Base-by-base conservation (phyloP, 2,888 invertebrate genomes). In the Drosophila helvetica region DNA sequence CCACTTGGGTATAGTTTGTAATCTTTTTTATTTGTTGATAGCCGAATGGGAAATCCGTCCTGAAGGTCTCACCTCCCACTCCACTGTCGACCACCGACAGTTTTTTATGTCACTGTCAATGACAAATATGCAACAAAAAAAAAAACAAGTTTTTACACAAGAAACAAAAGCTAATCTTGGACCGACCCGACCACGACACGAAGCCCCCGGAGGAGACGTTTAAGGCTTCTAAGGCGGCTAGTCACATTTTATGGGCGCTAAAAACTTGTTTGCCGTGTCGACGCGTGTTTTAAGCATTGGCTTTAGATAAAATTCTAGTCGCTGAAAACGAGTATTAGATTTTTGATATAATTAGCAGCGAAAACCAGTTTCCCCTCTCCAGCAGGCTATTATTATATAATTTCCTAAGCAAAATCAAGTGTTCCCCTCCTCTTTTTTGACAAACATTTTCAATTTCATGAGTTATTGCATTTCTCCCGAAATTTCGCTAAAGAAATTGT, bases 191-290 rank as follows among this genome's bases (percentile, higher is more conserved):
- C 59, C 38, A 33, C 12, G 12, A 33, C 5, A 33, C 12, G 15
- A 33, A 30, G 18, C 53, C 47, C 38, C 38, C 38, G 64, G 19
- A 30, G 42, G 48, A 43, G 59, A 58, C 10, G 30, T 46, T n/a
- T 12, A 22, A 56, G 50, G 42, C 38, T 45, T 65, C 12, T 50
- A 22, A 57, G 42, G 42, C 27, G 51, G 18, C 65, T 51, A 71
- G 71, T 71, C 72, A 65, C 72, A 71, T 71, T 71, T 71, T 72
- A 65, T 71, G 71, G 63, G 47, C 63, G 47, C 51, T 43, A 54
- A 52, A 86, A 82, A 82, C 82, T 86, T 79, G 79, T 80, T 82
- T 79, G 57, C 47, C 56, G n/a, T 22, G 38, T 38, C 38, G 7
- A 15, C 45, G 53, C 45, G 47, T 48, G 42, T 51, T 72, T 72